Evolutionary conservation across 2,797 vertebrate species (phyloP), one percentile per base, ranked within the genome.

Genomic region (Gymnothorax reevesii): DNA sequence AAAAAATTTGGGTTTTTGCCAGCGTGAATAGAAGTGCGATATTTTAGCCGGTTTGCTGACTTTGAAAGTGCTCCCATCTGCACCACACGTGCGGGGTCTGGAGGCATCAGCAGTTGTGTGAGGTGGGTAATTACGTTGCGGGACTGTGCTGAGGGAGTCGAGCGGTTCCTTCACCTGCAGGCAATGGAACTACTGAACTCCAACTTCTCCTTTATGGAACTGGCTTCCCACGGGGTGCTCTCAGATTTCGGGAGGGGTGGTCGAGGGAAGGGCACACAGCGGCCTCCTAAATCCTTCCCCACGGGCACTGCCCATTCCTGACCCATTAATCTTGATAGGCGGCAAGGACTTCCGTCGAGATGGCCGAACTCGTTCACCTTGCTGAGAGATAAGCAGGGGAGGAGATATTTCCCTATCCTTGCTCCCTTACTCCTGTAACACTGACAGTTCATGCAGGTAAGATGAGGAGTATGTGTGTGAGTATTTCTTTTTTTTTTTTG

Each of bases 281-380:
- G 2, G 49, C 12, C 75, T 54, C 60, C 59, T 82, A 49, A 66
- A 82, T 33, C 12, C 49, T 62, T n/a, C 42, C 42, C 60, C 59
- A 13, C 27, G 27, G 20, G 54, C 57, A 27, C 84, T 22, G 20
- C 55, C 64, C 59, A 27, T 55, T 64, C 10, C 42, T 22, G n/a
- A 17, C 77, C 60, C 52, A 60, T n/a, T 75, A 88, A 87, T 79
- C 88, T 90, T 92, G 92, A 92, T 93, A 92, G 90, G 88, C 73
- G 86, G 90, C 59, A 57, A 69, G 85, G 91, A 87, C 85, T 82
- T 89, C 90, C 88, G 88, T 89, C 88, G 91, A 91, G 84, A 88
- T 90, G 86, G 84, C 62, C 80, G 49, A 87, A 49, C 85, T 87
- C 55, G 87, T 89, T 91, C 89, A 88, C 10, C 85, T 86, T 88